Conservation (phyloP, 2,888 invertebrate species). For the Amphipyra tragopoginis region DNA sequence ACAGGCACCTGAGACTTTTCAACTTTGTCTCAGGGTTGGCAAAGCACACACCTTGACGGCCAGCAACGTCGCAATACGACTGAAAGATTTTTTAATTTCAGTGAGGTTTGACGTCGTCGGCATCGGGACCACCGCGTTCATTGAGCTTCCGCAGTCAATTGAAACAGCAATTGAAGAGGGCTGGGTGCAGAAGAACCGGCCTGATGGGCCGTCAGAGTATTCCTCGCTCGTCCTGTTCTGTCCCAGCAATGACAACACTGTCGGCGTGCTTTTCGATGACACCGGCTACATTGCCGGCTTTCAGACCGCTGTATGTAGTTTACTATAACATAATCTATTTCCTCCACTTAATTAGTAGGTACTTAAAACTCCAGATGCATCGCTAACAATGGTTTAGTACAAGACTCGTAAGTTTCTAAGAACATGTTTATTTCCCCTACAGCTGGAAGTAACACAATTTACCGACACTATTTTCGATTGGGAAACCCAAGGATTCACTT, state of each 20-base stretch:
- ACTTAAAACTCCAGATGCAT: too few species aligned
- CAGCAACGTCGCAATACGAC: too few species aligned
- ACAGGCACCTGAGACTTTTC: too few species aligned
- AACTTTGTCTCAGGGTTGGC: too few species aligned
- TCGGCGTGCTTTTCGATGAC: constrained; percentile 41
- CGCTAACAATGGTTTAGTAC: background rate
- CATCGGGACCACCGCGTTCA: constrained; percentile 37
- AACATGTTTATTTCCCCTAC: background rate
- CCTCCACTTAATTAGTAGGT: too few species aligned
- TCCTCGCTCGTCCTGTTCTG: constrained; percentile 33
- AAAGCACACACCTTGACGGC: too few species aligned
- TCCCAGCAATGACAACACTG: constrained; percentile 24
- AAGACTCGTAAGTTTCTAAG: background rate
- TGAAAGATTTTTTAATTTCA: background rate
- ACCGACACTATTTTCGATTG: constrained; percentile 29
- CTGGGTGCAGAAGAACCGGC: constrained; percentile 18
- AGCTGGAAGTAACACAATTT: constrained; percentile 22
- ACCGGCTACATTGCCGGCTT: constrained; percentile 44
- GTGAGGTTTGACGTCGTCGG: constrained; percentile 44
- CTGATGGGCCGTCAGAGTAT: constrained; percentile 14
- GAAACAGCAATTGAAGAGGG: constrained; percentile 12
- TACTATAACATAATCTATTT: too few species aligned
- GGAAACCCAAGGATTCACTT: constrained; percentile 40
- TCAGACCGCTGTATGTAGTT: constrained; percentile 42
- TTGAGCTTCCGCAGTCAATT: constrained; percentile 26